phyloP scores from a whole-genome alignment of 2,797 vertebrate genomes.

The Diplodus sargus region DNA sequence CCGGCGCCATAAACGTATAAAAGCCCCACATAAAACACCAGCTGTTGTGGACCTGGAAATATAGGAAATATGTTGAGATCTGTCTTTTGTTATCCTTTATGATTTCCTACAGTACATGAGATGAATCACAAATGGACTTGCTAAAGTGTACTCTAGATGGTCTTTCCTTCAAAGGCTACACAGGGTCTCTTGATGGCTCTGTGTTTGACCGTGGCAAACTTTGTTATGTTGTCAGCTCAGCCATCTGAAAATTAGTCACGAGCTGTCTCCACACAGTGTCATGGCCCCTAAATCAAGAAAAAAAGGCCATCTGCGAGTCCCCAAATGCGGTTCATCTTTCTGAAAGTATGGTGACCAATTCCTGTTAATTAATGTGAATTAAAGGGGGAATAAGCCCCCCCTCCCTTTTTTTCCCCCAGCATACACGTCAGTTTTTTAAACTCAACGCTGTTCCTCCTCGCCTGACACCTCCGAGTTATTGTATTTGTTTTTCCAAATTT shows the following conservation, averaged over 20 bases:
- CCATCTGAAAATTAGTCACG: constrained; percentile 6
- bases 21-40: neutral
- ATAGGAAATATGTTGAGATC: neutral
- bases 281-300: neutral
- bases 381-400: neutral
- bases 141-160: neutral
- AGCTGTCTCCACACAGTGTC: constrained; percentile 10
- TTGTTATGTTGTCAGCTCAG: constrained; percentile 19
- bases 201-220: constrained; percentile 1
- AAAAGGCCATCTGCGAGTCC: neutral
- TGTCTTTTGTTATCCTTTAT: neutral
- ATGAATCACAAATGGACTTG: neutral
- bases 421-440: neutral
- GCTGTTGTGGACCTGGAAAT: neutral
- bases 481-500: constrained; percentile 30
- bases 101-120: neutral
- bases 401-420: neutral
- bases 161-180: constrained; percentile 7
- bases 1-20: neutral
- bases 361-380: constrained; percentile 16
- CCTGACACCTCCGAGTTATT: constrained; percentile 30
- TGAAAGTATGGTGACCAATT: neutral
- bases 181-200: constrained; percentile 7
- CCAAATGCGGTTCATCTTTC: neutral
- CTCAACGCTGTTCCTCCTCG: neutral